phyloP scores from a whole-genome alignment of 2,113 vertebrate species.

The Andinoacara biseriatus region DNA sequence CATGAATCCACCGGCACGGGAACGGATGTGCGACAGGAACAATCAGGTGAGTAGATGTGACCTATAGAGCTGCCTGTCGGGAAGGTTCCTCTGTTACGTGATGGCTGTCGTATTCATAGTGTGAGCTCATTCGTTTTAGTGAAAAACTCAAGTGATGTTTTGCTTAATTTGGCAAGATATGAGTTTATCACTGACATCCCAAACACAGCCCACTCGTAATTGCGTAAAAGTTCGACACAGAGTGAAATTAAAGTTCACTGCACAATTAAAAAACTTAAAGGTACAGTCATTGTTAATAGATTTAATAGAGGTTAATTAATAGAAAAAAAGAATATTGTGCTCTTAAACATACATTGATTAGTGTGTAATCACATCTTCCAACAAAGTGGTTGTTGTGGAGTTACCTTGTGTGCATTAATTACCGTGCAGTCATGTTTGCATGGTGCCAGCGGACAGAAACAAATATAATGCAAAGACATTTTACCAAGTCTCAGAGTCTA shows the following conservation, averaged over 20 bases:
- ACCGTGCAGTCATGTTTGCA: too few relatives aligned
- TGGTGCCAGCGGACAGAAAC: too few relatives aligned
- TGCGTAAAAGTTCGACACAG: neutral
- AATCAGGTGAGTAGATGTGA: neutral
- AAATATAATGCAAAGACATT: too few relatives aligned
- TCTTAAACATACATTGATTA: too few relatives aligned
- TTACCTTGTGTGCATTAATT: too few relatives aligned
- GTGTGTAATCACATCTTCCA: too few relatives aligned
- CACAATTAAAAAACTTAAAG: too few relatives aligned
- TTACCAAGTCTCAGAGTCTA: too few relatives aligned
- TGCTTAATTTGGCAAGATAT: neutral
- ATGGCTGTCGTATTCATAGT: neutral
- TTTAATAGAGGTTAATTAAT: too few relatives aligned
- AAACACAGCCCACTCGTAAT: neutral
- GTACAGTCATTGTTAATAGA: too few relatives aligned
- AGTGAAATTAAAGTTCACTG: neutral
- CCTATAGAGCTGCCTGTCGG: neutral
- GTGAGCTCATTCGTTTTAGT: neutral
- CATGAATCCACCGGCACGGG: neutral
- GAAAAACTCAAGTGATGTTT: neutral
- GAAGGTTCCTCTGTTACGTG: neutral
- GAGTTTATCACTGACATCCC: neutral
- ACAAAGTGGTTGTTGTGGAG: too few relatives aligned
- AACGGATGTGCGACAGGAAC: slow-evolving; percentile 16
- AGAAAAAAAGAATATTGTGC: too few relatives aligned